These are phyloP conservation scores for Illadopsis cleaveri DNA, from an alignment of 2,113 vertebrate genomes.

Conservation along the genomic window DNA sequence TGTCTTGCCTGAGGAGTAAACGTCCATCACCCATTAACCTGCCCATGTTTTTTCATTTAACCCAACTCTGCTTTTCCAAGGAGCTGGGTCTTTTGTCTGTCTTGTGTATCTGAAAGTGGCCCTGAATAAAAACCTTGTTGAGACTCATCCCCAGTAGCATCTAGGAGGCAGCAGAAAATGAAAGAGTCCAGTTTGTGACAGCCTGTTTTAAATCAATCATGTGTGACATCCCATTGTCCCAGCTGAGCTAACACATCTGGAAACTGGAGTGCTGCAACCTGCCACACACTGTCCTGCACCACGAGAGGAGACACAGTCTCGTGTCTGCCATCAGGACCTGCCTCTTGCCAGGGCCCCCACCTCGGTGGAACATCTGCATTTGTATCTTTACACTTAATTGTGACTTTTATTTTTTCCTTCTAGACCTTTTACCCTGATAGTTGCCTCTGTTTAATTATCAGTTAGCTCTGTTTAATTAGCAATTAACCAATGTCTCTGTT, in stretches of 20 bases:
- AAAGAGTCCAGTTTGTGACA: neutral
- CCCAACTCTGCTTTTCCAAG: neutral
- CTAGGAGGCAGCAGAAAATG: neutral
- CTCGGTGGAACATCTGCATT: neutral
- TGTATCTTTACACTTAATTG: neutral
- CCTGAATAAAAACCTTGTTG: neutral
- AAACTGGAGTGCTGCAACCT: rapidly evolving
- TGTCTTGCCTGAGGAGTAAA: neutral
- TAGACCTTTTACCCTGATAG: neutral
- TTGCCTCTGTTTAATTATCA: neutral
- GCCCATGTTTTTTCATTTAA: neutral
- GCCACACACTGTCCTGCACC: rapidly evolving
- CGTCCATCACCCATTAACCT: neutral
- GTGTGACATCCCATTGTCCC: rapidly evolving
- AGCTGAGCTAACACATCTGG: neutral
- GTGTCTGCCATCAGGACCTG: rapidly evolving
- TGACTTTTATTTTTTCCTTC: neutral
- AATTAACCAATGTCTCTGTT: neutral
- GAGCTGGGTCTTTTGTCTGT: neutral
- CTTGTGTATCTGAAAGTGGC: rapidly evolving
- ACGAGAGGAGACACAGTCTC: neutral
- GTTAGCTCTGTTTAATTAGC: neutral
- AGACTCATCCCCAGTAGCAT: too few relatives aligned
- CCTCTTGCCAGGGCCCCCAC: neutral
- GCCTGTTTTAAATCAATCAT: neutral